A percentile compares a stretch with the other conserved stretches of the same genome.
Conservation (phyloP, 2,113 vertebrate species). For the Vimba vimba region DNA sequence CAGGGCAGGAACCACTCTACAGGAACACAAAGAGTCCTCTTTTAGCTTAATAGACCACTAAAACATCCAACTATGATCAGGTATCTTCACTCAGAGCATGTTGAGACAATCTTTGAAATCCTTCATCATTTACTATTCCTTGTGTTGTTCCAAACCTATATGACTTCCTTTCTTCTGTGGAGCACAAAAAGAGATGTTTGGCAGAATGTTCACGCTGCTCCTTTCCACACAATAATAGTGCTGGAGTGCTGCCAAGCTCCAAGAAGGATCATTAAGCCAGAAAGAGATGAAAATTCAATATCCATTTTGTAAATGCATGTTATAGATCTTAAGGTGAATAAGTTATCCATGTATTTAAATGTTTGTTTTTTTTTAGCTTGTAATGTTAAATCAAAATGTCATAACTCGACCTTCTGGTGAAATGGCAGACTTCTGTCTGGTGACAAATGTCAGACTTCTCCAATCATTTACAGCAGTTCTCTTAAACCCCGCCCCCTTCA, state of each 20-base stretch:
- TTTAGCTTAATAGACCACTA: conserved; percentile 43
- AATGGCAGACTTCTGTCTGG: too few species aligned
- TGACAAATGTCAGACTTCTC: too few species aligned
- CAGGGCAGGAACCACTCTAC: conserved; percentile 77
- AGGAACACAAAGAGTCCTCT: conserved; percentile 60
- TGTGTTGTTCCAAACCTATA: background rate
- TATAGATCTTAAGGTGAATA: too few species aligned
- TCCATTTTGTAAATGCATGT: too few species aligned
- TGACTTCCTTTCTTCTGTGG: background rate
- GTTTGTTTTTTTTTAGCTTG: too few species aligned
- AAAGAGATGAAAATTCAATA: too few species aligned
- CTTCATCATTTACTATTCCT: background rate
- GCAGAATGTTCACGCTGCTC: background rate
- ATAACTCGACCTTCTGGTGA: too few species aligned
- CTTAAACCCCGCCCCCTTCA: too few species aligned
- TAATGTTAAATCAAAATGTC: too few species aligned
- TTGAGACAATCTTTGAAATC: background rate
- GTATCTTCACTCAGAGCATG: conserved; percentile 23
- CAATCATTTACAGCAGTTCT: too few species aligned
- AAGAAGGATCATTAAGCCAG: background rate
- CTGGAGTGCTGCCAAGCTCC: background rate
- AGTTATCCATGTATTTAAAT: too few species aligned
- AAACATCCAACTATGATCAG: conserved; percentile 27
- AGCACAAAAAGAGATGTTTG: background rate
- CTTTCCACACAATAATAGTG: background rate